Evolutionary conservation across 2,113 vertebrate genomes (phyloP), one percentile per base, ranked within the genome.

Genomic region (Engraulis encrasicolus): DNA sequence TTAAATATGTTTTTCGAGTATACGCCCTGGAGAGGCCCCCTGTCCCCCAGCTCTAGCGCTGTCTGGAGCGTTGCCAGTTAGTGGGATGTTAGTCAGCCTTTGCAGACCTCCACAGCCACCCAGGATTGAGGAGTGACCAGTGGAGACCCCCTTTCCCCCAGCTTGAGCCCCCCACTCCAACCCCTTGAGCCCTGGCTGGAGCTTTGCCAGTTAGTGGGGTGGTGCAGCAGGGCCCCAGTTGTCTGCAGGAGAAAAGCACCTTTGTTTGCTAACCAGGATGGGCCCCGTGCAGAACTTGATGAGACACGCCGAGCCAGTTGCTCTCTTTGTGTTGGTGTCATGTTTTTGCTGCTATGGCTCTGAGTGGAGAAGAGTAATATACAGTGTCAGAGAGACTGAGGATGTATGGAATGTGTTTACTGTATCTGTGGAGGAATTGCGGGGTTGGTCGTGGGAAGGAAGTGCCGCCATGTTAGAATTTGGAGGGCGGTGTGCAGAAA

Each of bases 261-360:
- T 61, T 66, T 81, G 82, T 74, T 48, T 37, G 66, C 34, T 18
- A 50, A 7, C 58, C 74, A 36, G 38, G 61, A 5, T 19, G 27
- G n/a, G 37, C 40, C 45, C 38, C 50, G n/a, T 58, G 18, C 31
- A n/a, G 18, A 40, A 82, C 82, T 79, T 77, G 20, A 78, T 79
- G 74, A 87, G 71, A 45, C 79, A 45, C 50, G 52, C 19, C 9
- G 3, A 36, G 49, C 50, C n/a, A 66, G 82, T 84, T 49, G 48
- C 78, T 20, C 40, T 80, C 23, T 80, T 81, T 87, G 38, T 71
- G 34, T 82, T 5, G 23, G 58, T 77, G 45, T 82, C 12, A 14
- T 54, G 50, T 36, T 78, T 17, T 78, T 58, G 45, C 78, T 50
- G 19, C n/a, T 18, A 9, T 7, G 11, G 6, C 48, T 82, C 23